Percentiles rank a stretch among this genome's conserved stretches.
Evolutionary conservation across 2,888 invertebrate species (phyloP).

Genomic region (Phortica okadai): DNA sequence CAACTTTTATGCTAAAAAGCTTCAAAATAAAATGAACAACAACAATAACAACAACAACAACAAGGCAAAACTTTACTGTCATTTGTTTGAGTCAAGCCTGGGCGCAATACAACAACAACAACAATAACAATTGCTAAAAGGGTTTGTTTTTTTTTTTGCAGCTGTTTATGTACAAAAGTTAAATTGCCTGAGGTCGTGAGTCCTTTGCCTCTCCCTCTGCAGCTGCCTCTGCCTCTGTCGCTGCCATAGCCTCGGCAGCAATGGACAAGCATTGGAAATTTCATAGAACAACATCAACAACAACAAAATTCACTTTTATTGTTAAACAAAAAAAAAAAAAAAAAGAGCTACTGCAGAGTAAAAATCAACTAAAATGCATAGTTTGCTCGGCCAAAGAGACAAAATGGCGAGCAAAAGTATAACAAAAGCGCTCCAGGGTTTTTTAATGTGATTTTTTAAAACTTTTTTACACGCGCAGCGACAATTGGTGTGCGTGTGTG

Average conservation of each 20-base stretch:
- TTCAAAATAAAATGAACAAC: constrained; percentile 2
- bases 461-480: background rate
- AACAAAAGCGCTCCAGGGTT: constrained; percentile 32
- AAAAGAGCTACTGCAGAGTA: background rate
- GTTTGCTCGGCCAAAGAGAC: background rate
- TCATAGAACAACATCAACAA: constrained; percentile 50
- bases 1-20: constrained; percentile 57
- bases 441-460: constrained; percentile 21
- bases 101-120: background rate
- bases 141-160: constrained; percentile 30
- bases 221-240: background rate
- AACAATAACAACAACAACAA: constrained; percentile 13
- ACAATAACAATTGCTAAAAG: constrained; percentile 17
- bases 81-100: background rate
- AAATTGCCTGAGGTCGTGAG: constrained; percentile 61
- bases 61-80: constrained; percentile 13
- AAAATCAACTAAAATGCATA: background rate
- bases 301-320: constrained; percentile 61
- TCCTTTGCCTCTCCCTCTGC: no score
- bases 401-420: constrained; percentile 13
- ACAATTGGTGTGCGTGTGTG: background rate
- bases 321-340: constrained; percentile 57
- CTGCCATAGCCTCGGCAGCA: background rate
- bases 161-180: constrained; percentile 53
- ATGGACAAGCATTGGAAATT: constrained; percentile 54